Evolutionary conservation across 1,140 invertebrate genomes (phyloP).

Genomic region (Tachypleus tridentatus): DNA sequence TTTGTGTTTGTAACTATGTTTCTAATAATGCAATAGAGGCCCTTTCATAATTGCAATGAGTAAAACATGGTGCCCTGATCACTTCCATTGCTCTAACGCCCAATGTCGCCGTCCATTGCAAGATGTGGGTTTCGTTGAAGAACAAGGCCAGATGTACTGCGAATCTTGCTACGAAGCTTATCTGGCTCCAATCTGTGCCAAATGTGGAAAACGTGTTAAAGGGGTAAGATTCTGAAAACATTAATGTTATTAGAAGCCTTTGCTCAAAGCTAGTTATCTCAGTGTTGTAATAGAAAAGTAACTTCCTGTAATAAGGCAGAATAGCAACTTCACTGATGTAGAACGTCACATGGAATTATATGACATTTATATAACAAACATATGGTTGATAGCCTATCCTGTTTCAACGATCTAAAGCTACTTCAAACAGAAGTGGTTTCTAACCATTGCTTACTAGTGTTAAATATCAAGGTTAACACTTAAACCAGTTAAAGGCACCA

Average conservation of each 20-base stretch:
- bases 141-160: constrained; percentile 84
- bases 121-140: constrained; percentile 97
- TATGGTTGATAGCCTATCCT: too few species aligned
- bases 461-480: too few species aligned
- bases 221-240: constrained; percentile 42
- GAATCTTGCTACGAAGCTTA: constrained; percentile 95
- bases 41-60: constrained; percentile 95
- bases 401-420: too few species aligned
- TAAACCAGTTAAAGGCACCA: too few species aligned
- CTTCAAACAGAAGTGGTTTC: too few species aligned
- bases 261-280: not conserved
- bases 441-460: too few species aligned
- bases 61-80: constrained; percentile 97
- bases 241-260: not conserved
- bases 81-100: constrained; percentile 88
- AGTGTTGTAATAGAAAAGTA: too few species aligned
- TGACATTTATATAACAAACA: too few species aligned
- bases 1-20: not conserved
- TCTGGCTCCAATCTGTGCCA: constrained; percentile 85
- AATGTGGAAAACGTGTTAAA: constrained; percentile 88
- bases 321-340: too few species aligned
- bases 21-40: constrained; percentile 51
- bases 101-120: constrained; percentile 78
- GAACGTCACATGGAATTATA: too few species aligned
- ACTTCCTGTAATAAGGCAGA: too few species aligned